phyloP scores from a whole-genome alignment of 92 coral and sea anemone species.

The Desmophyllum pertusum region DNA sequence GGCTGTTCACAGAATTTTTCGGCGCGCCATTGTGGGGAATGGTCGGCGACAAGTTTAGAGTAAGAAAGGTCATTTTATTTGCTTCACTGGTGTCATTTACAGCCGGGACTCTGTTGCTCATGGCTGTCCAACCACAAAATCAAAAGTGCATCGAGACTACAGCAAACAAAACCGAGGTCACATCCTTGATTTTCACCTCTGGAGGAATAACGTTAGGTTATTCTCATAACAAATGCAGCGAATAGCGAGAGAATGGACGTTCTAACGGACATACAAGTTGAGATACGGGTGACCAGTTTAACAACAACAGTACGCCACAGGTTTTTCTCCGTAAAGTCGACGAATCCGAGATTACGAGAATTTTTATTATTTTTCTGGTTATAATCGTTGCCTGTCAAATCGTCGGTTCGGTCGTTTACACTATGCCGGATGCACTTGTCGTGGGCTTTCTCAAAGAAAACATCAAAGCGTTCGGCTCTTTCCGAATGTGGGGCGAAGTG shows the following conservation, averaged over 20 bases:
- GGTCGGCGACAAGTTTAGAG: conserved; percentile 48
- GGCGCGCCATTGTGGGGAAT: conserved; percentile 58
- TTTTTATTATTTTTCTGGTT: conserved; percentile 27
- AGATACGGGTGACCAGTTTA: neutral
- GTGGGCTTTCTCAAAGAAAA: conserved; percentile 43
- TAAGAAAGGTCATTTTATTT: conserved; percentile 33
- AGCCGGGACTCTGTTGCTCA: conserved; percentile 31
- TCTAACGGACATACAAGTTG: neutral
- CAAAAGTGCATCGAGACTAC: conserved; percentile 35
- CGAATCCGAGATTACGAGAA: conserved; percentile 14
- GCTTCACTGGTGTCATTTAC: conserved; percentile 35
- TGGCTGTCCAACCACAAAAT: conserved; percentile 34
- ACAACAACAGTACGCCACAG: neutral
- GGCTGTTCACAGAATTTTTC: conserved; percentile 41
- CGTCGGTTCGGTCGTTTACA: conserved; percentile 30
- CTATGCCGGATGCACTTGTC: conserved; percentile 38
- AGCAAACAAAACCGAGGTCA: conserved; percentile 19
- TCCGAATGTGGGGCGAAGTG: conserved; percentile 62
- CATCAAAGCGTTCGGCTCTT: conserved; percentile 37
- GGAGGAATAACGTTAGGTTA: conserved; percentile 17
- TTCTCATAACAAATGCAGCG: neutral
- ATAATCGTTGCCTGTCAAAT: conserved; percentile 33
- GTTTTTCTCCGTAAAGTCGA: conserved; percentile 23
- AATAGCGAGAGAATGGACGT: neutral
- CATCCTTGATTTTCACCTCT: conserved; percentile 8